These are phyloP conservation scores for Heliconius melpomene DNA, from an alignment of 1,140 invertebrate species.

Conservation along the genomic window DNA sequence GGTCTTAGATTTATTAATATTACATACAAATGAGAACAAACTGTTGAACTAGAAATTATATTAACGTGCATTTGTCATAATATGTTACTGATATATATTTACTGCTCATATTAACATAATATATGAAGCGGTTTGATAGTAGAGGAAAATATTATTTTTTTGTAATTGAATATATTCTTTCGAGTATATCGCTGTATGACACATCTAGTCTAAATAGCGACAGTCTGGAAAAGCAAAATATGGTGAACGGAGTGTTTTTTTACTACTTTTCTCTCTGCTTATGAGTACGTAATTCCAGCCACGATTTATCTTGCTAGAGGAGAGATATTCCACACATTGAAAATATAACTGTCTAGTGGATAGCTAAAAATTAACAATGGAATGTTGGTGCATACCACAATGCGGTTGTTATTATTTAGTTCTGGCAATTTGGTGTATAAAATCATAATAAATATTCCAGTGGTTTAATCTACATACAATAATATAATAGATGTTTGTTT, in stretches of 20 bases:
- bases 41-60: not conserved
- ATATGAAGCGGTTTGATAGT: no score
- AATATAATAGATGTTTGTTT: not conserved
- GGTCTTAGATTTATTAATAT: not conserved
- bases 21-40: slow-evolving; percentile 10
- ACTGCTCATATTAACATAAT: no score
- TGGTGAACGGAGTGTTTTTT: no score
- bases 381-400: not conserved
- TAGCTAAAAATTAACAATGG: not conserved
- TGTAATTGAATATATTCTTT: no score
- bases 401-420: not conserved
- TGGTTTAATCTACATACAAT: not conserved
- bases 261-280: no score
- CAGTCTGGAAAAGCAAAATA: no score
- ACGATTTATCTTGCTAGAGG: no score
- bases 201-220: no score
- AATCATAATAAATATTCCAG: not conserved
- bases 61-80: not conserved
- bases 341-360: not conserved
- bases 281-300: no score
- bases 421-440: not conserved
- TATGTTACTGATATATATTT: not conserved
- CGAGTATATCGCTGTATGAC: no score
- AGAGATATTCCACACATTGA: no score
- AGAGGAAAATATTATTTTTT: no score